These are phyloP conservation scores for Poecilobothrus nobilitatus DNA, from an alignment of 2,888 invertebrate genomes.

Conservation along the genomic window DNA sequence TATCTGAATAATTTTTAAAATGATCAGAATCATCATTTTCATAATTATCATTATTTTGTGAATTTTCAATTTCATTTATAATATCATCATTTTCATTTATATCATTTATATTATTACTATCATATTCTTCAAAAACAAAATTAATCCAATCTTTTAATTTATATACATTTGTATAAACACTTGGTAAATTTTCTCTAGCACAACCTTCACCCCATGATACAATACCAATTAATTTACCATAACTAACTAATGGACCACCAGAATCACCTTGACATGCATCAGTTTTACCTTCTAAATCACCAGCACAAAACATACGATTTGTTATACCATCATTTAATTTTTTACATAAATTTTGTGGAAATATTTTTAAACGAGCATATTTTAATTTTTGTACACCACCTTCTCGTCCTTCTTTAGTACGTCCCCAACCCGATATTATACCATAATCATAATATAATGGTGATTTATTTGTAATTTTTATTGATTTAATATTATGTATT, in stretches of 20 bases:
- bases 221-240: constrained; percentile 9
- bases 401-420: neutral
- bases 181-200: neutral
- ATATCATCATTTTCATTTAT: neutral
- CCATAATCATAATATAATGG: neutral
- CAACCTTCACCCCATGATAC: constrained; percentile 8
- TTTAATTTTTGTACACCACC: neutral
- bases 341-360: constrained; percentile 3
- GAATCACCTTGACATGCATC: constrained; percentile 12
- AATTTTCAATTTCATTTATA: neutral
- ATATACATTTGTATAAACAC: constrained; percentile 8
- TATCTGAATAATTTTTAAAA: neutral
- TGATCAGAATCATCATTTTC: neutral
- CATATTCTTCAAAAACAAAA: neutral
- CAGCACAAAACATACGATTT: constrained; percentile 8
- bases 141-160: constrained; percentile 9
- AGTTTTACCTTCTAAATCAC: neutral
- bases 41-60: neutral
- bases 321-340: neutral
- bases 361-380: neutral
- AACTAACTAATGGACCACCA: constrained; percentile 8
- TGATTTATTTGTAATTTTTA: neutral
- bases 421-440: neutral
- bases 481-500: neutral
- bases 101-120: neutral